Base-by-base conservation (phyloP, 2,113 vertebrate species). In the Morone saxatilis region DNA sequence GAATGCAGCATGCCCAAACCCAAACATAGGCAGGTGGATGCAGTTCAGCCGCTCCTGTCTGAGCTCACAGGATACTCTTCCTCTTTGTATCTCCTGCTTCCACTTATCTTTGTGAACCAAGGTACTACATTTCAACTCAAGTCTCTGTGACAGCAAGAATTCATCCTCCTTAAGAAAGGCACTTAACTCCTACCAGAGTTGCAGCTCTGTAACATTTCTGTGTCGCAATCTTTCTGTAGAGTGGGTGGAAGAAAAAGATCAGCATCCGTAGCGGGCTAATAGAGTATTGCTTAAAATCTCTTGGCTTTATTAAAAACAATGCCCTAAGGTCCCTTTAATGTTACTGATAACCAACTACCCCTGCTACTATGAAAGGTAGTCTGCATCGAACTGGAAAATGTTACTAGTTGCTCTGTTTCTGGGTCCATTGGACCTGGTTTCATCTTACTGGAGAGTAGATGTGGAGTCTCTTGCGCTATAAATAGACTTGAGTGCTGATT, bases 391-490 rank as follows among this genome's bases (percentile, higher is more conserved):
- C 62, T 14, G 6, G 4, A 51, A 61, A 47, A 59, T 69, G 60
- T 43, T 56, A 62, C 1, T 6, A 63, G 20, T 25, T 53, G 36
- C 41, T 16, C 17, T 51, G 19, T 71, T 61, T 50, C 47, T 59
- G 22, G 5, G 17, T 76, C 76, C 65, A 60, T 53, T 36, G 74
- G 14, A 63, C 40, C 70, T 78, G 61, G 16, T 83, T 80, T 86
- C 22, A 80, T 81, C 73, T 85, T 61, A 75, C 66, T 67, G 22
- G 36, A 78, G 38, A 78, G 62, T 22, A 67, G 50, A 31, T 47
- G 25, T 47, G 71, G 82, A 82, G 85, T 87, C 75, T 88, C 68
- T 51, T 71, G 60, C 78, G 76, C 57, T 88, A 83, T 84, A 75
- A 83, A 89, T 76, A 88, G 72, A 62, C 5, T 36, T 22, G 45